phyloP scores from a whole-genome alignment of 1,140 invertebrate species.

The Akabosia matsudoensis region DNA sequence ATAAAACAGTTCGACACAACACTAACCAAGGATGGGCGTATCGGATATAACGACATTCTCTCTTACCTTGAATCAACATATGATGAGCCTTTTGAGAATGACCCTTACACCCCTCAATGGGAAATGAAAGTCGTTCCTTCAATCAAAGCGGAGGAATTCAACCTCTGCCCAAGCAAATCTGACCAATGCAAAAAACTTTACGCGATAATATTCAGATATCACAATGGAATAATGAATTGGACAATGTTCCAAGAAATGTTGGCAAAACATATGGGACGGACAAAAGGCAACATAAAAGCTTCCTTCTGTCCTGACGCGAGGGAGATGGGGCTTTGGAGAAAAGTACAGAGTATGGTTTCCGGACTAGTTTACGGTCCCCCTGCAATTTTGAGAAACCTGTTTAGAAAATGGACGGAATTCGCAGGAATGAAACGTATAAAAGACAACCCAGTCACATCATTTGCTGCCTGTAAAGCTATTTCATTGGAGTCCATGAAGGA shows the following conservation, averaged over 20 bases:
- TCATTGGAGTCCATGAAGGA: not conserved
- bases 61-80: not conserved
- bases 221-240: slow-evolving; percentile 3
- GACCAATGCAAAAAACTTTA: not conserved
- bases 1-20: not conserved
- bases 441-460: not conserved
- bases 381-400: not conserved
- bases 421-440: not conserved
- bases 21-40: not conserved
- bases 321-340: not conserved
- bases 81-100: not conserved
- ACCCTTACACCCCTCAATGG: not conserved
- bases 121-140: not conserved
- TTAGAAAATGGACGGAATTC: not conserved
- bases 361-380: not conserved
- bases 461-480: not conserved
- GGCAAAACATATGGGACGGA: not conserved
- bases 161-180: not conserved
- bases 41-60: not conserved
- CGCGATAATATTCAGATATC: not conserved
- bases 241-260: not conserved
- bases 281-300: not conserved
- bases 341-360: not conserved
- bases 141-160: not conserved
- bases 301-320: not conserved